Evolutionary conservation across 2,797 vertebrate species (phyloP), one percentile per base, ranked within the genome.

Genomic region (Channa striata): DNA sequence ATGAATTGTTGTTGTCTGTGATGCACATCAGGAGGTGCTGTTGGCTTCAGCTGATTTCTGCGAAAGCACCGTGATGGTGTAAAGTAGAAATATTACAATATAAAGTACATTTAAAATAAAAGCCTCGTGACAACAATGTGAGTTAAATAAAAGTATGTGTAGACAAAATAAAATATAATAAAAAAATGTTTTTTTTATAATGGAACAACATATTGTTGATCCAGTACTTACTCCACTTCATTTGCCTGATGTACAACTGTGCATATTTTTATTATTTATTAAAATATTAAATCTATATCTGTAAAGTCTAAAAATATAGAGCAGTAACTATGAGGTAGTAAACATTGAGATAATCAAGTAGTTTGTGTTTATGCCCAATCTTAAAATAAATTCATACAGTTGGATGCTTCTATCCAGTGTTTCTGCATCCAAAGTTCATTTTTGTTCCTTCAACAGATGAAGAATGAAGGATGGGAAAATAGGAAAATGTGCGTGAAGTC

Each of bases 11-110:
- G 42, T 59, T 63, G 3, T 20, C 2, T 1, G 8, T 37, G 33
- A 0, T 16, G 44, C 0, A 79, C 90, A 59, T 58, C 39, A 88
- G 91, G 77, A 78, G 86, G 72, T 70, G 68, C 78, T 78, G 52
- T 33, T 61, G 20, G 59, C 74, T 63, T 82, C 79, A 63, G 48
- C 43, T 66, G 48, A 20, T 34, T 1, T 36, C 50, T 39, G 10
- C 21, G 46, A 23, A 17, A 1, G 5, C 8, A 30, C 25, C 6
- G 3, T 20, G 2, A 9, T 11, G 23, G 4, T 20, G 30, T 12
- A 8, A 20, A 54, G 44, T 8, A 34, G 8, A 0, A 13, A 20
- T 20, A 33, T 3, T 0, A 30, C 0, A 33, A 33, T 6, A 56
- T 14, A 17, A 50, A 30, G 14, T 16, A 4, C 21, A 14, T 25